Evolutionary conservation across 2,113 vertebrate species (phyloP).

Genomic region (Semnornis frantzii): DNA sequence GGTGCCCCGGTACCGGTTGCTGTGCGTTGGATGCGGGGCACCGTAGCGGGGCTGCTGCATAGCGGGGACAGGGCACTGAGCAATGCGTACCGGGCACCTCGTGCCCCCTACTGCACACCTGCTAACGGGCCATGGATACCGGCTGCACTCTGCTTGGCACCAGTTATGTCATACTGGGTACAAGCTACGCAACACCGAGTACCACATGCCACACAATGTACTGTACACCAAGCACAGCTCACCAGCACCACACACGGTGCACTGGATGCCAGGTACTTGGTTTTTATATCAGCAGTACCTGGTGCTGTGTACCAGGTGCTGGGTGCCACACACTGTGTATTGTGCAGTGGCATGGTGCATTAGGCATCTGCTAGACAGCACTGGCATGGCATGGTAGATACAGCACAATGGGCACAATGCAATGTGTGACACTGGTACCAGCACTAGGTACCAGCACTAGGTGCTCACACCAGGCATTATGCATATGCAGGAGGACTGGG

Average conservation of each 20-base stretch:
- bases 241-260: neutral
- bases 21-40: neutral
- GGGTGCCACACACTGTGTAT: neutral
- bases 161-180: neutral
- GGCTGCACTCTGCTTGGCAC: neutral
- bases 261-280: neutral
- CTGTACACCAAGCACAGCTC: neutral
- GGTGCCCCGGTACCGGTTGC: too few species aligned
- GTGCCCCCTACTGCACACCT: neutral
- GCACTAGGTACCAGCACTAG: neutral
- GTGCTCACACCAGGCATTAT: neutral
- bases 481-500: accelerated
- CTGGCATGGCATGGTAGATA: accelerated
- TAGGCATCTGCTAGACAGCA: neutral
- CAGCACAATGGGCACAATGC: neutral
- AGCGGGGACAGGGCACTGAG: neutral
- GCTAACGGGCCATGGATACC: neutral
- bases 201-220: neutral
- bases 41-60: neutral
- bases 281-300: neutral
- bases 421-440: accelerated
- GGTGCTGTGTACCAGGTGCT: accelerated
- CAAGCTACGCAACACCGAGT: neutral
- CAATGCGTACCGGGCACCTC: neutral
- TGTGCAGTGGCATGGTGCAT: accelerated